A percentile compares a stretch with the other conserved stretches of the same genome.
phyloP scores from a whole-genome alignment of 2,113 vertebrate genomes.

The Cynopterus brachyotis region DNA sequence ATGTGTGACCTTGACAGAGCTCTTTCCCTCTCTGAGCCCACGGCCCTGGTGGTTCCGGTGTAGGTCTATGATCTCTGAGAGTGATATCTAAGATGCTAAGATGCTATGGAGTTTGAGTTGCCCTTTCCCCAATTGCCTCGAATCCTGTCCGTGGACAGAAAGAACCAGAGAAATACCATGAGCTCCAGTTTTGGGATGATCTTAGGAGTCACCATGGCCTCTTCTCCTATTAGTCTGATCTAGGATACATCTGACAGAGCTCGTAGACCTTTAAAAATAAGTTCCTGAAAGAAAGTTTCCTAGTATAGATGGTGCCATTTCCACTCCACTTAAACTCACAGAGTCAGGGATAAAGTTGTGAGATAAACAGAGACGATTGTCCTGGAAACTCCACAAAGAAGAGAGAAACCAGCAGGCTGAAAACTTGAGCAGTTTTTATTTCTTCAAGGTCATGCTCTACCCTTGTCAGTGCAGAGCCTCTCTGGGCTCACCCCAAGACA shows the following conservation, averaged over 20 bases:
- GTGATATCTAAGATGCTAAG: background rate
- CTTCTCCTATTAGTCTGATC: background rate
- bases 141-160: background rate
- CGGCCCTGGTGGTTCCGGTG: background rate
- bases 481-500: background rate
- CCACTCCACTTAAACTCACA: background rate
- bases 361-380: background rate
- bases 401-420: background rate
- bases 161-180: background rate
- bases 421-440: background rate
- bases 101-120: background rate
- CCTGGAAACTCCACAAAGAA: slow-evolving; percentile 10
- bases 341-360: background rate
- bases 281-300: background rate
- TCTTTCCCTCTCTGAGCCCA: background rate
- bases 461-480: background rate
- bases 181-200: background rate
- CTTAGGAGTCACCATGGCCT: background rate
- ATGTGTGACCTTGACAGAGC: background rate
- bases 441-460: background rate
- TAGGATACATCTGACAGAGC: background rate
- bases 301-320: background rate
- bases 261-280: background rate
- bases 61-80: background rate
- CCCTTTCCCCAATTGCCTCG: background rate